These are phyloP conservation scores for Hypsopygia costalis DNA, from an alignment of 2,888 invertebrate genomes.

Conservation along the genomic window DNA sequence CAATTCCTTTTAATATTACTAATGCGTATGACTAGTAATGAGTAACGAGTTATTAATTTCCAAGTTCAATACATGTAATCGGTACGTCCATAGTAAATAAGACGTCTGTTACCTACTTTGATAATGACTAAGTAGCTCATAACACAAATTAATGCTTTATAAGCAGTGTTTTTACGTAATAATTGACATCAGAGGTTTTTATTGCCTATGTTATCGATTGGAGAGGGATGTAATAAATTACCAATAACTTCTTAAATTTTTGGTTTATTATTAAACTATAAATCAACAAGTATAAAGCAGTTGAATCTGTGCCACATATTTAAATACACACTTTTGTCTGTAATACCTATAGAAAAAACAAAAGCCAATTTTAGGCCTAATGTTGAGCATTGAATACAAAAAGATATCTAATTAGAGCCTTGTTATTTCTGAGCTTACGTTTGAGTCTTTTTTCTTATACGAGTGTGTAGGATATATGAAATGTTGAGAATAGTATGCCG, in stretches of 20 bases:
- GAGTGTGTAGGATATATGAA: constrained; percentile 73
- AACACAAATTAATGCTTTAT: too few relatives aligned
- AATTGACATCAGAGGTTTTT: background rate
- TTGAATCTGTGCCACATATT: constrained; percentile 21
- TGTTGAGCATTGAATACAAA: constrained; percentile 38
- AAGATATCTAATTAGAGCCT: constrained; percentile 73
- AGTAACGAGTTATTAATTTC: too few relatives aligned
- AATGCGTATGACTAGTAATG: too few relatives aligned
- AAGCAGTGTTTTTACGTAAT: background rate
- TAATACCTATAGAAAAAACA: too few relatives aligned
- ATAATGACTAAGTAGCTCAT: too few relatives aligned
- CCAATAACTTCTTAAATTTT: background rate
- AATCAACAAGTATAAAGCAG: constrained; percentile 42
- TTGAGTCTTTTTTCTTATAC: constrained; percentile 73
- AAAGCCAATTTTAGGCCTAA: constrained; percentile 24
- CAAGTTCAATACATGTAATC: too few relatives aligned
- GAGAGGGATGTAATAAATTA: background rate
- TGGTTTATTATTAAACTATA: constrained; percentile 41
- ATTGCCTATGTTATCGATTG: background rate
- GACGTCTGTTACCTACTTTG: too few relatives aligned
- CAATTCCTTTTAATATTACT: too few relatives aligned
- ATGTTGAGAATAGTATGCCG: constrained; percentile 66
- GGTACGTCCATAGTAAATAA: too few relatives aligned
- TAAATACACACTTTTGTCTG: constrained; percentile 9
- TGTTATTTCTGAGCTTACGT: constrained; percentile 86